Evolutionary conservation across 37 sponge, comb jelly and placozoan genomes (phyloP).

Genomic region (Beroe ovata): DNA sequence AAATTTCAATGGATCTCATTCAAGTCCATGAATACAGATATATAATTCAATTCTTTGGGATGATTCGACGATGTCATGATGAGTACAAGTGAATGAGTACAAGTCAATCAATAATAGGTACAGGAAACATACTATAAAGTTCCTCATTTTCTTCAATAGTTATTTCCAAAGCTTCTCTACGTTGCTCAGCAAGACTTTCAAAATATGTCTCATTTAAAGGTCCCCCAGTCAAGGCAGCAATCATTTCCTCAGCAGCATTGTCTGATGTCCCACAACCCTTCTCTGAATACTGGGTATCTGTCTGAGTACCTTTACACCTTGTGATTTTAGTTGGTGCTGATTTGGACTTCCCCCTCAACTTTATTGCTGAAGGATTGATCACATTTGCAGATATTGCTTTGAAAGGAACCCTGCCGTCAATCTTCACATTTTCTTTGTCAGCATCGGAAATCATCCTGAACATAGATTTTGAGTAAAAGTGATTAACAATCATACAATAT

Average conservation of each 20-base stretch:
- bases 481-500: neutral
- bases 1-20: too few species aligned
- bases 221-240: constrained; percentile 54
- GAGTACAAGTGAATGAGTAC: too few species aligned
- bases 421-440: constrained; percentile 37
- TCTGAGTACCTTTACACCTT: constrained; percentile 10
- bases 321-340: neutral
- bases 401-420: neutral
- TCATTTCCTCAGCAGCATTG: constrained; percentile 48
- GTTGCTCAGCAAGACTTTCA: constrained; percentile 51
- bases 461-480: neutral
- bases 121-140: constrained; percentile 48
- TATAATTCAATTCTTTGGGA: too few species aligned
- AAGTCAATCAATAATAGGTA: too few species aligned
- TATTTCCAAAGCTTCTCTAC: constrained; percentile 50
- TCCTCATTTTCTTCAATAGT: constrained; percentile 47
- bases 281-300: constrained; percentile 20
- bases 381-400: constrained; percentile 23
- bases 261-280: constrained; percentile 41
- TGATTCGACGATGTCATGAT: too few species aligned
- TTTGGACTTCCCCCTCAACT: neutral
- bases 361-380: neutral
- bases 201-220: constrained; percentile 54
- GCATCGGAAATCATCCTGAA: constrained; percentile 12
- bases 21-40: too few species aligned